These are phyloP conservation scores for Thalassarche chlororhynchos DNA, from an alignment of 2,113 vertebrate species.

Conservation along the genomic window DNA sequence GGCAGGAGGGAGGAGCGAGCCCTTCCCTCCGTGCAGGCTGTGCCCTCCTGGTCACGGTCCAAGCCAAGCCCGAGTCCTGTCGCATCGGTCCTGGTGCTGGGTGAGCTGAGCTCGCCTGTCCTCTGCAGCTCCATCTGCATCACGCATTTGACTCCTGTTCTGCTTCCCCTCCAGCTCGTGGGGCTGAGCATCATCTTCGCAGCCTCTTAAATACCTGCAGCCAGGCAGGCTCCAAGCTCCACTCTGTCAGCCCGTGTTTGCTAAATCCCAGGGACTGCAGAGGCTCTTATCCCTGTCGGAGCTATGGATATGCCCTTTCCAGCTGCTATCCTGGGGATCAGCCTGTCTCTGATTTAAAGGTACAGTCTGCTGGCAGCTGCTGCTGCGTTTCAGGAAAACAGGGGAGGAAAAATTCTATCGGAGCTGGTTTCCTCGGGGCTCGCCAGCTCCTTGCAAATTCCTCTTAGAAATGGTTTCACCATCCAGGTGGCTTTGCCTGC, in stretches of 20 bases:
- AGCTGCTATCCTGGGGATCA: neutral
- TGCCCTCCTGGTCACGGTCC: fast-evolving
- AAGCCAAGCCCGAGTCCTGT: neutral
- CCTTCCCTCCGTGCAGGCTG: neutral
- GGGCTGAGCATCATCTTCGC: neutral
- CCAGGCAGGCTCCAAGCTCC: neutral
- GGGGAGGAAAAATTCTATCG: neutral
- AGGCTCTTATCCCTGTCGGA: neutral
- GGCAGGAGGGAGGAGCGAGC: neutral
- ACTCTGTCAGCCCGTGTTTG: neutral
- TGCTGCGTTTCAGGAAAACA: neutral
- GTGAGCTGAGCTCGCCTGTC: neutral
- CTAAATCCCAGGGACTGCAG: neutral
- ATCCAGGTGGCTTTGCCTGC: neutral
- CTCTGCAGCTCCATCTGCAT: neutral
- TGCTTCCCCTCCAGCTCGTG: neutral
- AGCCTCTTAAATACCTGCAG: neutral
- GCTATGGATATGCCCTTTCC: neutral
- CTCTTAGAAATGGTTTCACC: neutral
- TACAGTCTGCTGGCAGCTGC: neutral
- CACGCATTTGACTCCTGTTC: fast-evolving
- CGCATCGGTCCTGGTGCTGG: fast-evolving
- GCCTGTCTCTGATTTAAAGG: neutral
- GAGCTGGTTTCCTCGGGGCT: neutral
- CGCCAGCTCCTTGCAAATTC: neutral